A percentile compares a stretch with the other conserved stretches of the same genome.
Evolutionary conservation across 2,888 invertebrate genomes (phyloP).

Genomic region (Melipona bicolor): DNA sequence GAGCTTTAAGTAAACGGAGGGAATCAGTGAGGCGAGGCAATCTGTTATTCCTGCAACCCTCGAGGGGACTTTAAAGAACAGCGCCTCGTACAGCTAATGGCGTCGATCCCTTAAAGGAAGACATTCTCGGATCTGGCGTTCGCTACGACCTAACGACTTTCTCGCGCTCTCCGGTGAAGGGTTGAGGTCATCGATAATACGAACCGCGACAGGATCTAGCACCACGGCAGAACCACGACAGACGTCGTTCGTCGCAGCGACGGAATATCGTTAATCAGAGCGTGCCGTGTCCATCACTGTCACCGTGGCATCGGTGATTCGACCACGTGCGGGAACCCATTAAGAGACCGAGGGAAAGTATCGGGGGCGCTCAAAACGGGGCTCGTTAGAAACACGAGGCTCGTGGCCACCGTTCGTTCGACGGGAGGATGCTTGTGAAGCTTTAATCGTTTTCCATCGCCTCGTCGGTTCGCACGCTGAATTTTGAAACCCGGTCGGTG

Average conservation of each 20-base stretch:
- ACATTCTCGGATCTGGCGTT: constrained; percentile 42
- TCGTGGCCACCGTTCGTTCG: background rate
- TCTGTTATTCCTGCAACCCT: constrained; percentile 45
- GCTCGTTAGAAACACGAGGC: constrained; percentile 49
- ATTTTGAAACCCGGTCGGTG: background rate
- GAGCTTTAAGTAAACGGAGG: constrained; percentile 42
- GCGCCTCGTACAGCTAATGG: constrained; percentile 47
- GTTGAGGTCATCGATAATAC: constrained; percentile 57
- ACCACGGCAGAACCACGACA: constrained; percentile 17
- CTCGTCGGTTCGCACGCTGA: background rate
- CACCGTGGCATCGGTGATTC: constrained; percentile 37
- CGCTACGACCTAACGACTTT: constrained; percentile 55
- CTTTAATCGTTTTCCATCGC: background rate
- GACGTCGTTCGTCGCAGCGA: constrained; percentile 28
- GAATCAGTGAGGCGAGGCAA: constrained; percentile 41
- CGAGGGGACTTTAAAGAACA: constrained; percentile 44
- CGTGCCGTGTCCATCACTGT: constrained; percentile 51
- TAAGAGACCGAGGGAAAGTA: constrained; percentile 35
- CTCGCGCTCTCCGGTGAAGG: constrained; percentile 31
- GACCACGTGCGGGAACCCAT: constrained; percentile 50
- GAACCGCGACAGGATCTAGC: constrained; percentile 1
- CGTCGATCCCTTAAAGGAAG: constrained; percentile 55
- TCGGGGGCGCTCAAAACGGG: constrained; percentile 6
- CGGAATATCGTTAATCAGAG: constrained; percentile 67
- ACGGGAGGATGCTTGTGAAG: background rate